These are phyloP conservation scores for Misgurnus mizolepis DNA, from an alignment of 2,113 vertebrate species.

Conservation along the genomic window DNA sequence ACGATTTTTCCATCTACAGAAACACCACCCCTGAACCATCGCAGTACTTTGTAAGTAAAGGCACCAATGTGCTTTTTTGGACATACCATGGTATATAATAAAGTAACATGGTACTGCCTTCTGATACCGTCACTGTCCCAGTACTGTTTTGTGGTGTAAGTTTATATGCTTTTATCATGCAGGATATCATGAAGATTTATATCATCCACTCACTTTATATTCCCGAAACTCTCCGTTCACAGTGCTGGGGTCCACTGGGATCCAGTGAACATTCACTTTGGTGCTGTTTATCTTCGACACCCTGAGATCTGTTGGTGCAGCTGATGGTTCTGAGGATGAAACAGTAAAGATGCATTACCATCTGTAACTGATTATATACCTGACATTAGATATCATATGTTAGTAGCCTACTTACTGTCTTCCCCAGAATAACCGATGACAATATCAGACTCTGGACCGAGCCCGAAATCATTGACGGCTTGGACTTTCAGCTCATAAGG, in stretches of 20 bases:
- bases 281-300: slow-evolving; percentile 85
- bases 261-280: slow-evolving; percentile 85
- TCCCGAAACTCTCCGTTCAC: slow-evolving; percentile 92
- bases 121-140: too few relatives aligned
- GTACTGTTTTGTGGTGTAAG: too few relatives aligned
- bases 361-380: neutral
- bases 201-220: slow-evolving; percentile 84
- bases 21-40: too few relatives aligned
- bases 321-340: slow-evolving; percentile 79
- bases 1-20: too few relatives aligned
- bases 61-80: too few relatives aligned
- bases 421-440: slow-evolving; percentile 90
- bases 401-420: slow-evolving; percentile 83
- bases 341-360: neutral
- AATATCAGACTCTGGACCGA: slow-evolving; percentile 82
- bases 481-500: slow-evolving; percentile 94
- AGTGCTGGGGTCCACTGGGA: slow-evolving; percentile 81
- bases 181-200: too few relatives aligned
- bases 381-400: neutral
- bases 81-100: too few relatives aligned
- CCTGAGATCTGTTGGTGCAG: slow-evolving; percentile 83
- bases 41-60: too few relatives aligned
- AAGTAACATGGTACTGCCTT: too few relatives aligned
- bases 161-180: too few relatives aligned
- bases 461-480: slow-evolving; percentile 88